A percentile compares a stretch with the other conserved stretches of the same genome.
Evolutionary conservation across 2,113 vertebrate species (phyloP).

Genomic region (Psettodes erumei): DNA sequence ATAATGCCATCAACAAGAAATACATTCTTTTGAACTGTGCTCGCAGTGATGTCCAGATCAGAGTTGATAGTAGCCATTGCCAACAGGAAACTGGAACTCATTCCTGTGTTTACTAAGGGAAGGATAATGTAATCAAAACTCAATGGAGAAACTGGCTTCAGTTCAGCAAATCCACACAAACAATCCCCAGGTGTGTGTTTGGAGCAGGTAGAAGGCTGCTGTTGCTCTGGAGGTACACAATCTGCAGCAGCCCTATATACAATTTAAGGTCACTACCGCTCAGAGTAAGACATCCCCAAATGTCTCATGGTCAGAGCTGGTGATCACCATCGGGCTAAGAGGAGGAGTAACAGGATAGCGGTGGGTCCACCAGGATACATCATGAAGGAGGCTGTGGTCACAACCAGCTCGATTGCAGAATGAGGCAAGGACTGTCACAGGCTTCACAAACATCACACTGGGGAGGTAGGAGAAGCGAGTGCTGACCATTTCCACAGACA

Average conservation of each 20-base stretch:
- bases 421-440: slow-evolving; percentile 24
- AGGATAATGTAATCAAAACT: slow-evolving; percentile 48
- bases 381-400: slow-evolving; percentile 47
- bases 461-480: slow-evolving; percentile 27
- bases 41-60: slow-evolving; percentile 19
- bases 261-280: slow-evolving; percentile 24
- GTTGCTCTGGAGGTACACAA: slow-evolving; percentile 41
- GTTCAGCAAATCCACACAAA: slow-evolving; percentile 35
- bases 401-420: slow-evolving; percentile 38
- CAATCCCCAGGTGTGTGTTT: background rate
- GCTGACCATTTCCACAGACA: slow-evolving; percentile 14
- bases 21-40: background rate
- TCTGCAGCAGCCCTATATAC: slow-evolving; percentile 31
- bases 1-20: slow-evolving; percentile 22
- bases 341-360: slow-evolving; percentile 39
- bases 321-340: slow-evolving; percentile 51
- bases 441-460: slow-evolving; percentile 14
- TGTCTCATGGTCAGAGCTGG: slow-evolving; percentile 27
- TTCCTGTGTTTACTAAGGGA: slow-evolving; percentile 38
- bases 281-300: slow-evolving; percentile 32
- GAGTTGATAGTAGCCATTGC: slow-evolving; percentile 25
- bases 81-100: slow-evolving; percentile 40
- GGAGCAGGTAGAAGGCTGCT: slow-evolving; percentile 42
- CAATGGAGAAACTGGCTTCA: slow-evolving; percentile 43
- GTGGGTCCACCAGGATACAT: slow-evolving; percentile 44